These are phyloP conservation scores for Apamea monoglypha DNA, from an alignment of 2,888 invertebrate genomes.

Conservation along the genomic window DNA sequence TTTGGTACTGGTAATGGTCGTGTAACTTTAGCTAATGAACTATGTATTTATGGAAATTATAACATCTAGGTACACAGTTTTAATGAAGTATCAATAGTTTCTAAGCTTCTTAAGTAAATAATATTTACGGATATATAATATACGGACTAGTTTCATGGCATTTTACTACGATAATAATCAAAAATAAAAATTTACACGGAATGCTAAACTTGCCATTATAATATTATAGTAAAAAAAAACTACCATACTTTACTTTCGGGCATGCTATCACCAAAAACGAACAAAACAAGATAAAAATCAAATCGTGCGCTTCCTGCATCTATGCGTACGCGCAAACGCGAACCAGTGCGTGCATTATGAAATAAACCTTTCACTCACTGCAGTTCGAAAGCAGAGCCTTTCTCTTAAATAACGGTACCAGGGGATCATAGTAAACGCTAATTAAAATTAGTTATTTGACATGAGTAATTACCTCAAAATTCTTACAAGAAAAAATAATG, in stretches of 20 bases:
- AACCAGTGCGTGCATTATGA: slow-evolving; percentile 71
- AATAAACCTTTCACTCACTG: slow-evolving; percentile 72
- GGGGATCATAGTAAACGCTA: slow-evolving; percentile 55
- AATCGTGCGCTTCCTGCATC: slow-evolving; percentile 58
- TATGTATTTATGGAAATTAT: background rate
- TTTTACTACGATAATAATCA: background rate
- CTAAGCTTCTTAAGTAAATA: background rate
- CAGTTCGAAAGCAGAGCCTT: slow-evolving; percentile 70
- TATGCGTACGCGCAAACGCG: slow-evolving; percentile 49
- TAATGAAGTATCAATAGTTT: background rate
- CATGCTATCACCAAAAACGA: slow-evolving; percentile 20
- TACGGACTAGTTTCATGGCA: background rate
- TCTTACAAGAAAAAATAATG: slow-evolving; percentile 9
- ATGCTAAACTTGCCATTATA: background rate
- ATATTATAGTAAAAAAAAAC: background rate
- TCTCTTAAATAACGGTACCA: slow-evolving; percentile 71
- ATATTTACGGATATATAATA: background rate
- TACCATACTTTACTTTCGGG: background rate
- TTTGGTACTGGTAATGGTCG: too few species aligned
- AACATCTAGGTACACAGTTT: background rate
- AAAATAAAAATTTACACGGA: background rate
- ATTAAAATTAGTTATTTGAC: slow-evolving; percentile 60
- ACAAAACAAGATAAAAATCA: slow-evolving; percentile 47
- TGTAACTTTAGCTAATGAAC: background rate
- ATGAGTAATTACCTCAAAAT: slow-evolving; percentile 48